Evolutionary conservation across 2,888 invertebrate genomes (phyloP), one percentile per base, ranked within the genome.

Genomic region (Amaurobius ferox): DNA sequence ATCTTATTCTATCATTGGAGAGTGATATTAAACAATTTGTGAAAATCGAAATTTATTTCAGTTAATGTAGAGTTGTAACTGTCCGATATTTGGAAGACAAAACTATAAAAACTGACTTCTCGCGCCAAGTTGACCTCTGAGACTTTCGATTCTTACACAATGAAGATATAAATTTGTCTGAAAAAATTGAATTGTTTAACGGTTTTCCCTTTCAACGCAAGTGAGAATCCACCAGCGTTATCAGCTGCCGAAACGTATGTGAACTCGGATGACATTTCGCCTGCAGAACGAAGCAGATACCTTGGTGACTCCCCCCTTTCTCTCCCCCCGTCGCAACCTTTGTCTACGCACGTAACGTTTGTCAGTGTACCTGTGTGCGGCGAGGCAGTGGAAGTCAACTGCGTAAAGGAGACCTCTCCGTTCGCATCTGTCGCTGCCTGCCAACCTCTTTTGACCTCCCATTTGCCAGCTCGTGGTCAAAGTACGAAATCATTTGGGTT

Each of bases 251-350:
- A 80, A 80, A 80, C 71, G 76, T 30, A 76, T 70, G 76, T 83
- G 83, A 83, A 83, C 83, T 83, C 77, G 70, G 64, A 72, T 83
- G 83, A 83, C 83, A 83, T 83, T 83, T 83, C 64, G 71, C 77
- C 72, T 74, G 80, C 30, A 80, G 68, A 73, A 67, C 73, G 48
- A 55, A 32, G 70, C 40, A 83, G 83, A 76, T 76, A 74, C 81
- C 76, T 79, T 30, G 32, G 81, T 74, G 40, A 62, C 70, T 66
- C 40, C 39, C 74, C 62, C 44, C 62, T 61, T 48, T 32, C 16
- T 39, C 66, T 30, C 70, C 48, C 30, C 44, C 48, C 44, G 29
- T 71, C 48, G 28, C 77, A 77, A 83, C 83, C 83, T 83, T 83
- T 83, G 83, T 83, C 77, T 83, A 77, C 83, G 83, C 70, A 81